Base-by-base conservation (phyloP, 2,888 invertebrate species). In the Drosophila niveifrons region DNA sequence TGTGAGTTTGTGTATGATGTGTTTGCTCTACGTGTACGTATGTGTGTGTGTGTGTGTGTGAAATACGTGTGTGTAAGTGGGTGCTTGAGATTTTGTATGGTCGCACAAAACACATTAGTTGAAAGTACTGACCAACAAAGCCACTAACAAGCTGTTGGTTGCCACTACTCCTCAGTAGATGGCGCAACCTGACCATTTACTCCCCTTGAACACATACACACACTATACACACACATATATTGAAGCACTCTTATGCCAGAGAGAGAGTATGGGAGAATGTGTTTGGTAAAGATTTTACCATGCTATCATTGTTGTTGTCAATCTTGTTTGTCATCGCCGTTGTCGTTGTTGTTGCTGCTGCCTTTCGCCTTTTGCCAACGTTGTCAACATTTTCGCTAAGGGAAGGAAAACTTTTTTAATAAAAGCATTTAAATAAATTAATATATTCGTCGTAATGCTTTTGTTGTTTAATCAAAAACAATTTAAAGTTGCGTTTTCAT, bases 81-180 rank as follows among this genome's bases (percentile, higher is more conserved):
- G 79, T 84, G 76, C 83, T 84, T 83, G 85, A 83, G 87, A 83
- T 84, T 83, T 78, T 81, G 72, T 88, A 71, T 83, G 89, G 89
- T 83, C 73, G 78, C 82, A 78, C 78, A 85, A 80, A 85, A 84
- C 89, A 88, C 89, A 89, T 85, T 87, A 89, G 89, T 85, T 82
- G 78, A 85, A 87, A 89, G 87, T 89, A 86, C 89, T 89, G 89
- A 88, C 89, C 89, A 89, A 88, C 89, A 86, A 86, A 89, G 89
- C 85, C 85, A 85, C 85, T 88, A 89, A 85, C 86, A 88, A 85
- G 88, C 89, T 88, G 86, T 82, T 85, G 88, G 82, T 75, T 62
- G 66, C 52, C 51, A 63, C 41, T 29, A 34, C 13, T 29, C 18
- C 7, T 18, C 15, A 18, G 15, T 43, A 41, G 3, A n/a, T 13